phyloP scores from a whole-genome alignment of 2,113 vertebrate genomes.

The Sitta europaea region DNA sequence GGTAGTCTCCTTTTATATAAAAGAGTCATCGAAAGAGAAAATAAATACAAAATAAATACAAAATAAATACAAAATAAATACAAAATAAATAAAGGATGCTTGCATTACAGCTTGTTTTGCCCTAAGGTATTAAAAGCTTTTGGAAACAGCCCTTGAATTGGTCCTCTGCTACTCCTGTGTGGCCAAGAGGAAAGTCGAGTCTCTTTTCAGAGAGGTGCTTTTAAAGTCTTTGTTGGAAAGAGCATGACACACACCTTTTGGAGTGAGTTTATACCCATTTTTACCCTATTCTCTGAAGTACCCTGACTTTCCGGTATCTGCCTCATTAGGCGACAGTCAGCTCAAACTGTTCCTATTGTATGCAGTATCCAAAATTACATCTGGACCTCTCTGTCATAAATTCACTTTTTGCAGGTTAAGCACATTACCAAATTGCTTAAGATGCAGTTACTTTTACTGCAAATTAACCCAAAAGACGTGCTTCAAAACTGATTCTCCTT shows the following conservation, averaged over 20 bases:
- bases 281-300: neutral
- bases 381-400: conserved; percentile 26
- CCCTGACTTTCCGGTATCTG: neutral
- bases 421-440: conserved; percentile 31
- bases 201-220: neutral
- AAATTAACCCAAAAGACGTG: neutral
- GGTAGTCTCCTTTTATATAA: neutral
- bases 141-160: neutral
- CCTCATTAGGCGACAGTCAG: neutral
- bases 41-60: neutral
- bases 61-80: too few relatives aligned
- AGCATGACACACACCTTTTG: neutral
- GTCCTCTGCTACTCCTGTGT: neutral
- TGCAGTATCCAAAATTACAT: conserved; percentile 8
- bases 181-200: neutral
- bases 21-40: neutral
- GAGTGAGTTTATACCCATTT: neutral
- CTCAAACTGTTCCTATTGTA: neutral
- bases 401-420: conserved; percentile 45
- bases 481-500: conserved; percentile 15
- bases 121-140: neutral
- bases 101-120: neutral
- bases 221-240: neutral
- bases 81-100: too few relatives aligned
- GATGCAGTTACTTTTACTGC: conserved; percentile 42